A percentile compares a stretch with the other conserved stretches of the same genome.
phyloP scores from a whole-genome alignment of 2,797 vertebrate species.

The Phalloptychus januarius region DNA sequence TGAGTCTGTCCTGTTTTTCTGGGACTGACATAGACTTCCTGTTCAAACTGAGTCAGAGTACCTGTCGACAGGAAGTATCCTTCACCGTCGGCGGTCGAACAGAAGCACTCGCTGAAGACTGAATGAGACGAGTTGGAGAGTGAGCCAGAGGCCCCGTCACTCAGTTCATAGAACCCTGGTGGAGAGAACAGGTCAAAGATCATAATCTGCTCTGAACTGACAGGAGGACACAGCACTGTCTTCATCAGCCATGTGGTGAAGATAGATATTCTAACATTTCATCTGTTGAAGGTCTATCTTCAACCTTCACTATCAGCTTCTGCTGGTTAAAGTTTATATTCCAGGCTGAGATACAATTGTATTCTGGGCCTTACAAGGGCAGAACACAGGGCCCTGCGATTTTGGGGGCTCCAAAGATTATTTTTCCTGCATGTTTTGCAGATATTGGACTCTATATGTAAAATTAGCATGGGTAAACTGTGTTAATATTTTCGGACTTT shows the following conservation, averaged over 20 bases:
- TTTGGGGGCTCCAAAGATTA: neutral
- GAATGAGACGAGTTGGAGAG: conserved; percentile 98
- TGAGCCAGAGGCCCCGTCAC: conserved; percentile 90
- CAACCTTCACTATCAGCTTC: neutral
- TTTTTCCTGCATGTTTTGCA: neutral
- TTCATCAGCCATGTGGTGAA: neutral
- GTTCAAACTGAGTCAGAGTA: conserved; percentile 37
- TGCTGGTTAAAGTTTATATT: neutral
- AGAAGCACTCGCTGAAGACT: conserved; percentile 95
- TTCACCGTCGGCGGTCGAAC: conserved; percentile 73
- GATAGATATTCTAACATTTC: neutral
- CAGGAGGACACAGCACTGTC: neutral
- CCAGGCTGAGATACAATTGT: neutral
- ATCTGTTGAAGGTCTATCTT: neutral
- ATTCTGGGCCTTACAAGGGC: neutral
- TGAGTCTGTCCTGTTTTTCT: too few relatives aligned
- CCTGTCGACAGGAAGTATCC: conserved; percentile 87
- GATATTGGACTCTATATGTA: neutral
- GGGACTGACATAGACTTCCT: too few relatives aligned
- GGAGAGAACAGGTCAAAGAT: conserved; percentile 20
- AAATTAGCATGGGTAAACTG: too few relatives aligned
- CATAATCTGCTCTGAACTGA: neutral
- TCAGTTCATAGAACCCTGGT: conserved; percentile 95
- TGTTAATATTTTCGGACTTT: too few relatives aligned
- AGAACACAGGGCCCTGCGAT: neutral